phyloP scores from a whole-genome alignment of 1,140 invertebrate species.

The Leptonema lineaticorne region DNA sequence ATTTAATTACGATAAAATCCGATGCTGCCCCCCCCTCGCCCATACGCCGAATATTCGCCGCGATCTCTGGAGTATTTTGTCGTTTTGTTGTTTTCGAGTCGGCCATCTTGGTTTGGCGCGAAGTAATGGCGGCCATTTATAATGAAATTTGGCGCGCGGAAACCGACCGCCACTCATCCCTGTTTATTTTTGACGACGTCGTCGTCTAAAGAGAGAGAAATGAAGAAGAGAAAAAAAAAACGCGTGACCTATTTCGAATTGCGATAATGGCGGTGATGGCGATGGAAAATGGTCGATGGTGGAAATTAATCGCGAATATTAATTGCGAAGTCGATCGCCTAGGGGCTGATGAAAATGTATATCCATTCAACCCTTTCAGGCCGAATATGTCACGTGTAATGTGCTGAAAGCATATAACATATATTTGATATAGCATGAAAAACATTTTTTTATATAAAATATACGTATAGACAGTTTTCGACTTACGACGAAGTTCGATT shows the following conservation, averaged over 20 bases:
- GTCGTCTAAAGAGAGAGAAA: not conserved
- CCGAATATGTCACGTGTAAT: too few species aligned
- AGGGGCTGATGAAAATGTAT: not conserved
- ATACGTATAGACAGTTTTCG: too few species aligned
- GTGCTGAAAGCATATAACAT: too few species aligned
- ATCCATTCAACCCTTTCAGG: not conserved
- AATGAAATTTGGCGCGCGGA: slow-evolving; percentile 31
- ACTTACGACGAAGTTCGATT: too few species aligned
- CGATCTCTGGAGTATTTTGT: not conserved
- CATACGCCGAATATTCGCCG: not conserved
- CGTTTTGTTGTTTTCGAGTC: slow-evolving; percentile 15
- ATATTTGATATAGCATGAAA: too few species aligned
- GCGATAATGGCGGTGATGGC: too few species aligned
- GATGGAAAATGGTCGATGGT: not conserved
- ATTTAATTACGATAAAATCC: slow-evolving; percentile 43
- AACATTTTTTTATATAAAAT: too few species aligned
- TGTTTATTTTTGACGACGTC: not conserved
- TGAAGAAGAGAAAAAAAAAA: not conserved
- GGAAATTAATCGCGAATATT: slow-evolving; percentile 14
- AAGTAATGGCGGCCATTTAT: slow-evolving; percentile 27
- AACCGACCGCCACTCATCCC: not conserved
- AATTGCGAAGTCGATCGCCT: not conserved
- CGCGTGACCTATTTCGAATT: slow-evolving; percentile 3
- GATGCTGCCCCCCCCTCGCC: not conserved
- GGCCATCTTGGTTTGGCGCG: slow-evolving; percentile 12